These are phyloP conservation scores for Exephanes ischioxanthus DNA, from an alignment of 2,888 invertebrate genomes.

Conservation along the genomic window DNA sequence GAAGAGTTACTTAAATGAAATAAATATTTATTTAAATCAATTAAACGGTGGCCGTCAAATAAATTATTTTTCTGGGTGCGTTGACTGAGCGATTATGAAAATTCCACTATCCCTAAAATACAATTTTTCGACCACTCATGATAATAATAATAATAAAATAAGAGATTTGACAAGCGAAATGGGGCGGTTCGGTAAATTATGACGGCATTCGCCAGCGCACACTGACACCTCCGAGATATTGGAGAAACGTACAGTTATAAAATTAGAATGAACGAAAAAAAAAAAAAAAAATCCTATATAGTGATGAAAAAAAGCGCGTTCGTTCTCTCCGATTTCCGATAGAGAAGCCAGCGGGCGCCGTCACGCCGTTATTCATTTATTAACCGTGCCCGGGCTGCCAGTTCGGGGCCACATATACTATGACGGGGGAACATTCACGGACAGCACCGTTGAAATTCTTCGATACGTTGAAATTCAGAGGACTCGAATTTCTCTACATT, in stretches of 20 bases:
- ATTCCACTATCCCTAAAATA: not conserved
- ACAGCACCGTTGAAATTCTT: constrained; percentile 48
- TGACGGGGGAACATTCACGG: constrained; percentile 34
- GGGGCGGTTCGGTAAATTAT: constrained; percentile 33
- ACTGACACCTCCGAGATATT: constrained; percentile 39
- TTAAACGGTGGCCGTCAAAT: too few species aligned
- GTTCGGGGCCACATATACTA: constrained; percentile 37
- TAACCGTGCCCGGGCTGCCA: constrained; percentile 55
- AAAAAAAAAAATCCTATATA: constrained; percentile 5
- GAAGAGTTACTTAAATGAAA: too few species aligned
- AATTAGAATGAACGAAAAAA: constrained; percentile 31
- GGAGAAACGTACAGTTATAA: constrained; percentile 17
- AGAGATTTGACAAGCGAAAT: not conserved
- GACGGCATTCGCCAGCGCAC: constrained; percentile 16
- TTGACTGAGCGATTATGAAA: not conserved
- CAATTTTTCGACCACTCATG: not conserved
- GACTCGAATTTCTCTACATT: constrained; percentile 36
- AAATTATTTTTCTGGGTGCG: not conserved
- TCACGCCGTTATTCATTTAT: constrained; percentile 67
- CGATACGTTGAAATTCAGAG: constrained; percentile 10
- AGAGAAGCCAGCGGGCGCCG: constrained; percentile 41
- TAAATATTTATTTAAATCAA: too few species aligned
- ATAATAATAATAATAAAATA: constrained; percentile 15
- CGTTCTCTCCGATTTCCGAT: constrained; percentile 56
- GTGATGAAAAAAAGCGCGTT: constrained; percentile 9